A percentile compares a stretch with the other conserved stretches of the same genome.
Conservation (phyloP, 1,140 invertebrate species). For the Pogonus chalceus region DNA sequence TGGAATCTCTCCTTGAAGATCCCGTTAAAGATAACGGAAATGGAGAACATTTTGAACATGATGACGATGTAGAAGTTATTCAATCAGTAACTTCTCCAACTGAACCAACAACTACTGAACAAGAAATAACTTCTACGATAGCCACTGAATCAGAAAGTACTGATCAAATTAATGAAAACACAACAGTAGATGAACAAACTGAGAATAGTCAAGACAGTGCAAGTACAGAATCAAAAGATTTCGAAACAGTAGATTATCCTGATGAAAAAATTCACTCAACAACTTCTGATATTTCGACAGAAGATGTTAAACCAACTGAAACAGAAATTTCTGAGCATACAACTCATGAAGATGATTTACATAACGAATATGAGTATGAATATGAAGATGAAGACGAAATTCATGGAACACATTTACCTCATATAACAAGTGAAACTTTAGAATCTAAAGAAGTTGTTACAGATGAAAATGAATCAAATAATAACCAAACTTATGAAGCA, state of each 20-base stretch:
- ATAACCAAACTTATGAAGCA: not conserved
- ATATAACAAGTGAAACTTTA: not conserved
- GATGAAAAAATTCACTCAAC: not conserved
- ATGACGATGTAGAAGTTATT: constrained; percentile 43
- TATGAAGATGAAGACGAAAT: constrained; percentile 10
- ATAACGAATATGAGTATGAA: constrained; percentile 12
- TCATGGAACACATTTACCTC: not conserved
- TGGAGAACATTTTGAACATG: constrained; percentile 38
- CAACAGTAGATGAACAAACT: constrained; percentile 12
- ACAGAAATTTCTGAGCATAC: not conserved
- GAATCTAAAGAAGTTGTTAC: not conserved
- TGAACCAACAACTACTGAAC: constrained; percentile 6
- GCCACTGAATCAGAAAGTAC: constrained; percentile 17
- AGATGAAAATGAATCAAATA: not conserved
- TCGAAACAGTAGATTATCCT: constrained; percentile 3
- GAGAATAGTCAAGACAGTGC: constrained; percentile 1
- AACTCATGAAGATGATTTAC: not conserved
- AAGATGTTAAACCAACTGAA: not conserved
- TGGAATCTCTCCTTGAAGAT: constrained; percentile 44
- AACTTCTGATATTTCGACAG: not conserved
- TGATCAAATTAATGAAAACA: constrained; percentile 15
- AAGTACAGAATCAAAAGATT: constrained; percentile 1
- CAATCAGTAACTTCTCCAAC: constrained; percentile 28
- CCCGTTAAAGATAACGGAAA: constrained; percentile 40
- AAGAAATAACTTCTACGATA: not conserved